A percentile compares a stretch with the other conserved stretches of the same genome.
Evolutionary conservation across 2,797 vertebrate genomes (phyloP).

Genomic region (Sorex maritimensis): DNA sequence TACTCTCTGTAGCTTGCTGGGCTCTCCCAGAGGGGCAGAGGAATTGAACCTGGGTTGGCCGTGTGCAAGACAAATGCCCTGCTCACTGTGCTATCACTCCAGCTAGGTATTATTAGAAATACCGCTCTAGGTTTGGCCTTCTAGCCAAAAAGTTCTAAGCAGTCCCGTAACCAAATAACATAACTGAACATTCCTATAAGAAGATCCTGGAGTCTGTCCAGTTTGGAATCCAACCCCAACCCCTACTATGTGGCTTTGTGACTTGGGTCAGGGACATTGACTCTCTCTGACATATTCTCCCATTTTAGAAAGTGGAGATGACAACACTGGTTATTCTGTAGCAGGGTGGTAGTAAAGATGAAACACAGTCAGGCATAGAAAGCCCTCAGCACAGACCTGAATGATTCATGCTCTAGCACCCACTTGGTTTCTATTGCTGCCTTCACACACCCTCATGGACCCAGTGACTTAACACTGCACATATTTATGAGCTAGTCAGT

Average conservation of each 20-base stretch:
- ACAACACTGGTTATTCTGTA: neutral
- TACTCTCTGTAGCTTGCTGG: no score
- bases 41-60: no score
- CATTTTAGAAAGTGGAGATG: neutral
- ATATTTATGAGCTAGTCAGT: neutral
- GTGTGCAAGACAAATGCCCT: no score
- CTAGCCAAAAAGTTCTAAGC: neutral
- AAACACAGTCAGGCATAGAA: neutral
- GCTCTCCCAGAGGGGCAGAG: no score
- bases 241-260: neutral
- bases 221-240: neutral
- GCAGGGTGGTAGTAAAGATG: neutral
- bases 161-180: neutral
- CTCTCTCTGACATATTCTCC: neutral
- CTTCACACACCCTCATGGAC: neutral
- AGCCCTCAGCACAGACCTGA: neutral
- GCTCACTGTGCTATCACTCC: no score
- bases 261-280: neutral
- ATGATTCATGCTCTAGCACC: fast-evolving
- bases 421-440: neutral
- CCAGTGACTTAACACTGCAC: neutral
- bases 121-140: no score
- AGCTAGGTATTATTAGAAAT: neutral
- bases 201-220: neutral
- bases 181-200: neutral